Base-by-base conservation (phyloP, 2,888 invertebrate genomes). In the Agriopis aurantiaria region DNA sequence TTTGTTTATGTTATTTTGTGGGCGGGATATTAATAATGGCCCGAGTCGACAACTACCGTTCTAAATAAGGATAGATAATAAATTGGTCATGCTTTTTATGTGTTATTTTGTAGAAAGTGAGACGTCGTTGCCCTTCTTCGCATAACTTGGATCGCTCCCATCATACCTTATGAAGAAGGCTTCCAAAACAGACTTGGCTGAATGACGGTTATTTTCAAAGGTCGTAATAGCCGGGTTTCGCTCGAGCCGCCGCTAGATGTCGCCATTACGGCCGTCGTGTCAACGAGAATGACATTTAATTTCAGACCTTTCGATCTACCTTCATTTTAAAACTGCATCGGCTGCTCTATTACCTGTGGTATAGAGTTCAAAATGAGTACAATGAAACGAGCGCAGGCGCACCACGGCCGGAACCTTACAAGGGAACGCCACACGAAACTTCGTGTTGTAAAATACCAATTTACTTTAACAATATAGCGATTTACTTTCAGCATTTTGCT, bases 361-460 rank as follows among this genome's bases (percentile, higher is more conserved):
- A 40, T 78, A 84, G 78, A 70, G 77, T 76, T 75, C 64, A 80
- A 65, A 80, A 72, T 83, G 62, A 52, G 9, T 14, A 4, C 8
- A 55, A 17, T 11, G 9, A 10, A 51, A 10, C 43, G n/a, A 40
- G 46, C 43, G 76, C 57, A 62, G 51, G 65, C 56, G 59, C 64
- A 66, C 41, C 63, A 14, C 65, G 51, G 46, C 62, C 51, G 59
- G 60, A 65, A 69, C 69, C 68, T 65, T 71, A 73, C 87, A 89
- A 85, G 88, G 90, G 76, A 84, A 86, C 78, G 85, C 82, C 85
- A 87, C 87, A 88, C 88, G 88, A 88, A 86, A 88, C 80, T 86
- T 87, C 88, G 86, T 88, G 90, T 91, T 86, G 91, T 92, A 90
- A 90, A 91, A 92, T 89, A 91, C 86, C 92, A 90, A 92, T 92